These are phyloP conservation scores for Spilosoma lubricipeda DNA, from an alignment of 2,888 invertebrate genomes.

Conservation along the genomic window DNA sequence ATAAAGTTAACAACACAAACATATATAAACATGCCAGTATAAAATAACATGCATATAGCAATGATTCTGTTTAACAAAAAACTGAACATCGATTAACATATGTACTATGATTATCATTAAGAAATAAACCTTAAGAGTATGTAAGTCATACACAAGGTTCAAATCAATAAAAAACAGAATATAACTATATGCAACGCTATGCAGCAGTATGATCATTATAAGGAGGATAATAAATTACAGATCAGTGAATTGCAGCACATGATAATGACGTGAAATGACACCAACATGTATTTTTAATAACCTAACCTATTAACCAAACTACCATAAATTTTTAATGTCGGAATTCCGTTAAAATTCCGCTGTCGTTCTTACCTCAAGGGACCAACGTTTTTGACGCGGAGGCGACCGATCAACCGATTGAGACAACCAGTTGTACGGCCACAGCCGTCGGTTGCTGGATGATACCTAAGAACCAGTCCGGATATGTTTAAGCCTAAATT, in stretches of 20 bases:
- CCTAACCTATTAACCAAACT: slow-evolving; percentile 34
- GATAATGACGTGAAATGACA: slow-evolving; percentile 35
- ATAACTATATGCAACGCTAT: slow-evolving; percentile 37
- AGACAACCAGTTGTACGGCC: slow-evolving; percentile 80
- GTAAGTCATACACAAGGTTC: background rate
- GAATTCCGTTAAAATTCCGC: slow-evolving; percentile 49
- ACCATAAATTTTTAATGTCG: slow-evolving; percentile 28
- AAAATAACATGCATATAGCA: slow-evolving; percentile 32
- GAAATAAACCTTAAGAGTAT: background rate
- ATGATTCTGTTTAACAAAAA: slow-evolving; percentile 23
- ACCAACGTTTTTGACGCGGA: slow-evolving; percentile 83
- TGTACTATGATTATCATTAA: background rate
- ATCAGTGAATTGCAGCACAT: slow-evolving; percentile 27
- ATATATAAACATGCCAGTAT: slow-evolving; percentile 28
- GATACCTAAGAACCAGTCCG: slow-evolving; percentile 83
- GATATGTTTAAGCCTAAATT: slow-evolving; percentile 62
- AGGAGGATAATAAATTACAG: slow-evolving; percentile 2
- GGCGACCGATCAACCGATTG: slow-evolving; percentile 80
- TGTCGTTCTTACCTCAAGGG: slow-evolving; percentile 80
- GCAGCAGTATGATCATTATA: slow-evolving; percentile 33
- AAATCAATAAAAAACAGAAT: slow-evolving; percentile 25
- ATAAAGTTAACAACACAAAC: slow-evolving; percentile 34
- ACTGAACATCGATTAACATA: background rate
- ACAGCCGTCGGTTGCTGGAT: slow-evolving; percentile 80
- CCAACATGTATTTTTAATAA: slow-evolving; percentile 23